Conservation (phyloP, 2,888 invertebrate species). For the Ephialtes manifestator region DNA sequence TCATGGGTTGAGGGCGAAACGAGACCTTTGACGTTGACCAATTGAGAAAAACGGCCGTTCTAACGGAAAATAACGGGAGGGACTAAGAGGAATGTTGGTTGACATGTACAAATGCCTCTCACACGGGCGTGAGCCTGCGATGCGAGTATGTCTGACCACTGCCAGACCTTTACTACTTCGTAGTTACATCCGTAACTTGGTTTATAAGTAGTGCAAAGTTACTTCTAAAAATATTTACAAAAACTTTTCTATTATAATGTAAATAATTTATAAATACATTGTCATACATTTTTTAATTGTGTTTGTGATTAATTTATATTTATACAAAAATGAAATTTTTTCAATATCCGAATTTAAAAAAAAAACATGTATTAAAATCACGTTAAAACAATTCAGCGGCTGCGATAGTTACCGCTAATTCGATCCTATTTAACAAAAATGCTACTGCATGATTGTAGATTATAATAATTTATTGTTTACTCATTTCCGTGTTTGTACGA, state of each 20-base stretch:
- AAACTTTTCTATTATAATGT: not conserved
- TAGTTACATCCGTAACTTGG: not conserved
- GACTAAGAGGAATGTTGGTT: constrained; percentile 64
- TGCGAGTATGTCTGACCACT: constrained; percentile 53
- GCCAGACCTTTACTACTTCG: constrained; percentile 18
- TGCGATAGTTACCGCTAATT: no score
- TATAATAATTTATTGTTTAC: not conserved
- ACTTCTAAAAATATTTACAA: not conserved
- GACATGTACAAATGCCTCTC: constrained; percentile 54
- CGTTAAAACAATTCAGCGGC: no score
- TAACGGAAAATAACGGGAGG: constrained; percentile 76
- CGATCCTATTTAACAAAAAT: no score
- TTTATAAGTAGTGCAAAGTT: not conserved
- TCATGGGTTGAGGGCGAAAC: constrained; percentile 37
- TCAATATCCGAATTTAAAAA: no score
- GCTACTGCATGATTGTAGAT: no score
- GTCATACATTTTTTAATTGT: no score
- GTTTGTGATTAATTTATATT: no score
- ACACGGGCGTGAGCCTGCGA: constrained; percentile 39
- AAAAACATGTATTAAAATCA: no score
- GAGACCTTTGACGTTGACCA: constrained; percentile 76
- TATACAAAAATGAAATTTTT: no score
- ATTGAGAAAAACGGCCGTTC: constrained; percentile 78
- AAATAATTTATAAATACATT: no score
- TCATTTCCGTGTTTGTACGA: not conserved